Percentiles rank a stretch among this genome's conserved stretches.
Evolutionary conservation across 2,888 invertebrate species (phyloP).

Genomic region (Platycnemis pennipes): DNA sequence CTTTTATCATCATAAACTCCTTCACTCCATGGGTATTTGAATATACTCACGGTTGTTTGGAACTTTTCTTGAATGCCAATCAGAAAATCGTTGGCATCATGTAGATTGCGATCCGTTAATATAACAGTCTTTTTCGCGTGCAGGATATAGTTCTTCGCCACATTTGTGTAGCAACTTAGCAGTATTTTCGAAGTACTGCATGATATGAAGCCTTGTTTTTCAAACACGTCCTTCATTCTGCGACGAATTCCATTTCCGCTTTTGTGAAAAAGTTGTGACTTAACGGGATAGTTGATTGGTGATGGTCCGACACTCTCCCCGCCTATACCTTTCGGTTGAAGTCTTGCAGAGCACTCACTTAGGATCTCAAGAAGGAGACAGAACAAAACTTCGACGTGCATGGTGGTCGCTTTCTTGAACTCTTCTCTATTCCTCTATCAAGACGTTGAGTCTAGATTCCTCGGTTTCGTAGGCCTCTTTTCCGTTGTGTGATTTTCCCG

Average conservation of each 20-base stretch:
- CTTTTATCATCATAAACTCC: not conserved
- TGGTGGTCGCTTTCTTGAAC: not conserved
- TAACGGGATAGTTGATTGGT: not conserved
- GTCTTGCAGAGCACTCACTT: too few species aligned
- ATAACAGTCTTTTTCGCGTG: not conserved
- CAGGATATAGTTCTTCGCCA: not conserved
- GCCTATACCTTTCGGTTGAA: not conserved
- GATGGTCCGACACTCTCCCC: not conserved
- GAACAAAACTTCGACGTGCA: not conserved
- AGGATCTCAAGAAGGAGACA: too few species aligned
- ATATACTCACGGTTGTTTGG: not conserved
- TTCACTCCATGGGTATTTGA: not conserved
- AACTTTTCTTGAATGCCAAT: not conserved
- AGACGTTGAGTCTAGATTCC: too few species aligned
- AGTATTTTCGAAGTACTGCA: not conserved
- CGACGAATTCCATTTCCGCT: not conserved
- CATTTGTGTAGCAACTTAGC: not conserved
- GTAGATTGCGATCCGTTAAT: not conserved
- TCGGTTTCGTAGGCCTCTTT: not conserved
- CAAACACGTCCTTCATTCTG: not conserved
- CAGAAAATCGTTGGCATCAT: not conserved
- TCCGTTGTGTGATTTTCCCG: not conserved
- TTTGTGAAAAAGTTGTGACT: not conserved
- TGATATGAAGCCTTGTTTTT: not conserved
- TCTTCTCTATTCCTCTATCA: not conserved